Percentiles rank a stretch among this genome's conserved stretches.
Evolutionary conservation across 2,113 vertebrate species (phyloP).

Genomic region (Columba livia): DNA sequence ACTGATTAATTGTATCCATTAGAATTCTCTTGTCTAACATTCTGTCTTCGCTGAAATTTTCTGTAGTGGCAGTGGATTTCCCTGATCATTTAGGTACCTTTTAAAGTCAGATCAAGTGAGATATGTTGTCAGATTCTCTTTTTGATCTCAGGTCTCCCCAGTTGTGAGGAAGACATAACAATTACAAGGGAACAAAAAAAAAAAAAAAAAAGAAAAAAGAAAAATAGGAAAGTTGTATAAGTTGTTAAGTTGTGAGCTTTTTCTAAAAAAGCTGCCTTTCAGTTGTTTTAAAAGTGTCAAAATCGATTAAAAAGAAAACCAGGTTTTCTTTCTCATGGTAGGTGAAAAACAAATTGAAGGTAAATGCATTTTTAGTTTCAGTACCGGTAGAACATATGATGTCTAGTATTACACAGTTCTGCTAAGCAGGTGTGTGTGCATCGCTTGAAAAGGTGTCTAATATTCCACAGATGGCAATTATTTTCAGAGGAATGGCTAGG

Average conservation of each 20-base stretch:
- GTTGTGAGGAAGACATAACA: constrained; percentile 26
- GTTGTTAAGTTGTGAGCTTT: background rate
- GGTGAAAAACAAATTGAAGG: constrained; percentile 37
- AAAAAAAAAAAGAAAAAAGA: background rate
- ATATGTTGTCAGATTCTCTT: background rate
- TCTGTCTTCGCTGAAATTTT: background rate
- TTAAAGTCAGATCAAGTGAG: background rate
- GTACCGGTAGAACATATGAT: constrained; percentile 51
- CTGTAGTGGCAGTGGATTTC: background rate
- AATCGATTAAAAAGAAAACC: constrained; percentile 64
- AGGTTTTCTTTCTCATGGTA: constrained; percentile 47
- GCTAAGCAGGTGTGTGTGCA: constrained; percentile 45
- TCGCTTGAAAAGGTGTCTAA: constrained; percentile 68
- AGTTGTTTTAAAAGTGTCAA: constrained; percentile 66
- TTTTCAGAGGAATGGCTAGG: constrained; percentile 73
- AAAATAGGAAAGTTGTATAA: background rate
- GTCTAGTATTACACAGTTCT: constrained; percentile 54
- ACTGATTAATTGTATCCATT: constrained; percentile 33
- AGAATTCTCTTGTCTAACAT: constrained; percentile 1
- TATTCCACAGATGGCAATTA: constrained; percentile 74
- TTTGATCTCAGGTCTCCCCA: background rate
- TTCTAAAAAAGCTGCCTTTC: constrained; percentile 59
- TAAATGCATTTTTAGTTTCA: constrained; percentile 62
- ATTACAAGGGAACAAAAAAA: background rate
- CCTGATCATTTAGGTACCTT: background rate